Percentiles rank a stretch among this genome's conserved stretches.
phyloP scores from a whole-genome alignment of 2,797 vertebrate genomes.

The Microctenopoma stevenorrisi region DNA sequence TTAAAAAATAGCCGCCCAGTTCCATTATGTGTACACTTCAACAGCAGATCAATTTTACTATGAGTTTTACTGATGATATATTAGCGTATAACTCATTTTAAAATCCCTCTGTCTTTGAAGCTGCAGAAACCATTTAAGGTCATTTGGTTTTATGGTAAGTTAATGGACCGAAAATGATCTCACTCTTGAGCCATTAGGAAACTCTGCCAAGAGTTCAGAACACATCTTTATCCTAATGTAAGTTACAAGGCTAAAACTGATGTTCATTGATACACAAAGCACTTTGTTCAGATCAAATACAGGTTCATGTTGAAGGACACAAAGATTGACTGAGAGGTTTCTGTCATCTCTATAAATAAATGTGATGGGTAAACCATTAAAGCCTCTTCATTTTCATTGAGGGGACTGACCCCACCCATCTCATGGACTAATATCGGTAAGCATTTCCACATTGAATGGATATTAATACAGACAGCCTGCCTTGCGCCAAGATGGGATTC shows the following conservation, averaged over 20 bases:
- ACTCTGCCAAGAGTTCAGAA: slow-evolving; percentile 41
- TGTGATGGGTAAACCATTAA: slow-evolving; percentile 8
- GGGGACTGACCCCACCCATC: not conserved
- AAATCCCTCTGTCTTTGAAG: slow-evolving; percentile 18
- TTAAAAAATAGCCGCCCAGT: slow-evolving; percentile 40
- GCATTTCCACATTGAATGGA: not conserved
- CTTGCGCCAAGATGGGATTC: not conserved
- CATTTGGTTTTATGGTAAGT: slow-evolving; percentile 59
- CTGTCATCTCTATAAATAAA: not conserved
- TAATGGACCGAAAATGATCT: slow-evolving; percentile 66
- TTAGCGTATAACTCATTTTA: slow-evolving; percentile 34
- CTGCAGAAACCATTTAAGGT: slow-evolving; percentile 50
- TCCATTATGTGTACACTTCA: slow-evolving; percentile 20
- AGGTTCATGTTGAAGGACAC: not conserved
- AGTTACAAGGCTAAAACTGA: slow-evolving; percentile 23
- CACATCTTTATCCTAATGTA: slow-evolving; percentile 22
- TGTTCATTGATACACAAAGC: slow-evolving; percentile 5
- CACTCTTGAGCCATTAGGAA: slow-evolving; percentile 42
- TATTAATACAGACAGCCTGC: not conserved
- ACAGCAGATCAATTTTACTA: slow-evolving; percentile 13
- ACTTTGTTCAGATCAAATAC: slow-evolving; percentile 4
- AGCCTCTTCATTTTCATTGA: not conserved
- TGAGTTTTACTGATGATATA: slow-evolving; percentile 34
- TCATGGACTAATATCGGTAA: not conserved
- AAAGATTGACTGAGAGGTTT: not conserved